Base-by-base conservation (phyloP, 2,888 invertebrate genomes). In the Microdon myrmicae region DNA sequence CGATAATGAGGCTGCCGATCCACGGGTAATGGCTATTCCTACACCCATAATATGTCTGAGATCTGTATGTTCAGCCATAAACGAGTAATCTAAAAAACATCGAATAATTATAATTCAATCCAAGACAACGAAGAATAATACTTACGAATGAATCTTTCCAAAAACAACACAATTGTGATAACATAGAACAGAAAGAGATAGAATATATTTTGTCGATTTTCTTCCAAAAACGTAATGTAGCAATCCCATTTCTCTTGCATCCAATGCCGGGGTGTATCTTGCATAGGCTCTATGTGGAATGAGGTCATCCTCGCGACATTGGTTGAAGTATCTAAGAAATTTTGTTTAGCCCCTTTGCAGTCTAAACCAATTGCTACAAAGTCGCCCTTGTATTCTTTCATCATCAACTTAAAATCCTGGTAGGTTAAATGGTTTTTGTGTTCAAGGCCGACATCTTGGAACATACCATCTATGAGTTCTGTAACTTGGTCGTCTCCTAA, bases 41-140 rank as follows among this genome's bases (percentile, higher is more conserved):
- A 94, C 94, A 1, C 96, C 96, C 96, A 97, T 96, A 29, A 97
- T 96, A 74, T 96, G 94, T 1, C 96, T 83, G 69, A 97, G 81
- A 79, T 97, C 96, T 14, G 94, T 89, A 79, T 96, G 96, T 74
- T 97, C 96, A 0, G 94, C 89, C 92, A 96, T 93, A 78, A 96
- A 96, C 0, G 95, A 94, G 76, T 96, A 96, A 82, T 95, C 90
- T 90, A 73, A 2, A 78, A 58, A 12, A 35, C 28, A 4, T 29
- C 3, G 22, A 26, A 8, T 8, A 3, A n/a, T 13, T 20, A 28
- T 7, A 28, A 34, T 13, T 5, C 3, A 9, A 5, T 22, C 5
- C 4, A 32, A 16, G 4, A 9, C 16, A 9, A 3, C 4, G 1
- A 5, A 17, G 5, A 2, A n/a, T 19, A 4, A 10, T 26, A 72